Base-by-base conservation (phyloP, 2,888 invertebrate genomes). In the Apamea anceps region DNA sequence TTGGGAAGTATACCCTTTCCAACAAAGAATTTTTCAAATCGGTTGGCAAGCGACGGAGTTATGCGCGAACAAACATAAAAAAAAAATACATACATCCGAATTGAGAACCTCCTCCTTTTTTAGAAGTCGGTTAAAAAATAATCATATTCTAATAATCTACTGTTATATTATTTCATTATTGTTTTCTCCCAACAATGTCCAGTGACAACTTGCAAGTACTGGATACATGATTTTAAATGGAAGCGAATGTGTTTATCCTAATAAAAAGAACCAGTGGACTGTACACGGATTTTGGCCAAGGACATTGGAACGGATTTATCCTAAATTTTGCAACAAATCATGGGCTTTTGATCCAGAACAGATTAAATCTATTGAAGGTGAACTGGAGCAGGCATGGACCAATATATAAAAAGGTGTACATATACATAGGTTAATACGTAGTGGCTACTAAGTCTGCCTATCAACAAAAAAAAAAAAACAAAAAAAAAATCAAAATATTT, bases 341-440 rank as follows among this genome's bases (percentile, higher is more conserved):
- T 71, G 37, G 85, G 4, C 2, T 21, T 84, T 79, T 62, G 73
- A 82, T 51, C 65, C 54, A 7, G 42, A 66, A 60, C n/a, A 72
- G 8, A 63, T 72, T 4, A 54, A 71, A 57, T 54, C 65, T 21
- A 60, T 84, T 48, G 28, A 66, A 37, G n/a, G 4, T 6, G 82
- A 74, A 1, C 60, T 82, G 18, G 7, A 71, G 15, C 65, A 82
- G 51, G 60, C 65, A 21, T 82, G 84, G 82, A 60, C 54, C 1
- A n/a, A n/a, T n/a, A n/a, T n/a, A n/a, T n/a, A n/a, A n/a, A n/a
- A n/a, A n/a, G n/a, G n/a, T 37, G 2, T 32, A 60, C 13, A 4
- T 62, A 0, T 98, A 98, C 92, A 97, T 97, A 87, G 97, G 97
- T 82, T 25, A 57, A 25, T 21, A 21, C 32, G 25, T 13, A 37